Evolutionary conservation across 1,140 invertebrate genomes (phyloP).

Genomic region (Aphelenchoides avenae): DNA sequence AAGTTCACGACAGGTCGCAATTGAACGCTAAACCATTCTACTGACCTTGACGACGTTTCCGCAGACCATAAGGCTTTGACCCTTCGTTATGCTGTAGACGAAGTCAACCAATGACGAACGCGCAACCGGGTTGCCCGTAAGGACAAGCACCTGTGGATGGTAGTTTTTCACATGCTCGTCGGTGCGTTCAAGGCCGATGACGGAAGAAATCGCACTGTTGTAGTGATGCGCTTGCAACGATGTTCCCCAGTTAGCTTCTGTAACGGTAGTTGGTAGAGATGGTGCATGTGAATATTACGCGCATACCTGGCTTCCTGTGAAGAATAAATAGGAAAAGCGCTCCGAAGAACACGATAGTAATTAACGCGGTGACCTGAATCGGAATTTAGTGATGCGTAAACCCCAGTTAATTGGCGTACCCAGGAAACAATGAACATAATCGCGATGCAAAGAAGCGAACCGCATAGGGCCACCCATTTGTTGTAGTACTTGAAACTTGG

Average conservation of each 20-base stretch:
- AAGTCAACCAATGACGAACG: constrained; percentile 83
- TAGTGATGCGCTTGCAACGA: constrained; percentile 93
- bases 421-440: no score
- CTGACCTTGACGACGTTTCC: constrained; percentile 86
- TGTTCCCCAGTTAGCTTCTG: constrained; percentile 94
- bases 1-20: no score
- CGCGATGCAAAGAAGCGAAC: no score
- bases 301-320: constrained; percentile 78
- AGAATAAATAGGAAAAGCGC: constrained; percentile 81
- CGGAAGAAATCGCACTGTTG: constrained; percentile 78
- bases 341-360: constrained; percentile 81
- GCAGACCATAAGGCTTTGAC: constrained; percentile 82
- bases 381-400: no score
- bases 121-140: constrained; percentile 77
- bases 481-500: constrained; percentile 79
- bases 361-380: no score
- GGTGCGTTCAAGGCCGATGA: constrained; percentile 78
- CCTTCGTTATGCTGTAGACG: constrained; percentile 83
- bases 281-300: no score
- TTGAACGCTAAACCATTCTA: no score
- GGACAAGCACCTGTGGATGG: constrained; percentile 77
- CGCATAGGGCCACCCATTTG: constrained; percentile 86
- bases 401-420: no score
- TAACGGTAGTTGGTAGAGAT: no score
- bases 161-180: constrained; percentile 94